Percentiles rank a stretch among this genome's conserved stretches.
These are phyloP conservation scores for Habroteleia sp. DNA, from an alignment of 2,888 invertebrate species.

Conservation along the genomic window DNA sequence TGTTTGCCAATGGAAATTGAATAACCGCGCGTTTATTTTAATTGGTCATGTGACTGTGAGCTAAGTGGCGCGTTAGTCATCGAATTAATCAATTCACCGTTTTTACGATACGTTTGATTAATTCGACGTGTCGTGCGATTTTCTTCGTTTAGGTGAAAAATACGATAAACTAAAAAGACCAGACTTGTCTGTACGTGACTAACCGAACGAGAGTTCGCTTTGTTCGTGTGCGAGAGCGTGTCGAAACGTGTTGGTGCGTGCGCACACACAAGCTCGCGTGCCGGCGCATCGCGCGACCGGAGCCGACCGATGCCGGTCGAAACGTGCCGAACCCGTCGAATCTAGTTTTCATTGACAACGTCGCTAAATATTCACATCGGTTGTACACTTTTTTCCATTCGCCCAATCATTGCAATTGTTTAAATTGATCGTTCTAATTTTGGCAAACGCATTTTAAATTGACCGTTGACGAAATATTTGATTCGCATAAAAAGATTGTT, in stretches of 20 bases:
- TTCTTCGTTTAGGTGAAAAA: conserved; percentile 25
- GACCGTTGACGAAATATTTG: conserved; percentile 8
- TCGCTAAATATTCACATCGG: conserved; percentile 19
- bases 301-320: conserved; percentile 17
- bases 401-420: conserved; percentile 11
- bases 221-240: conserved; percentile 7
- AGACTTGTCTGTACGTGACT: conserved; percentile 26
- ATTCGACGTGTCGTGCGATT: conserved; percentile 14
- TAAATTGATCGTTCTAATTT: conserved; percentile 11
- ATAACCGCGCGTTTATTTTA: conserved; percentile 40
- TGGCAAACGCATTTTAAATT: conserved; percentile 10
- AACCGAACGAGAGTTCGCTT: conserved; percentile 10
- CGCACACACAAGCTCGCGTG: conserved; percentile 4
- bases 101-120: conserved; percentile 11
- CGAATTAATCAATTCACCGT: conserved; percentile 11
- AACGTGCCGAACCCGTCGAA: conserved; percentile 19
- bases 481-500: conserved; percentile 6
- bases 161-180: conserved; percentile 26
- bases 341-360: conserved; percentile 24
- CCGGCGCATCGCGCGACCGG: conserved; percentile 44
- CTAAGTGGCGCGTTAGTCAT: conserved; percentile 23
- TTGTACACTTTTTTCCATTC: conserved; percentile 12
- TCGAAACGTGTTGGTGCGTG: conserved; percentile 14
- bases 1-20: conserved; percentile 39
- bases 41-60: conserved; percentile 23